Evolutionary conservation across 2,888 invertebrate species (phyloP).

Genomic region (Tridacna gigas): DNA sequence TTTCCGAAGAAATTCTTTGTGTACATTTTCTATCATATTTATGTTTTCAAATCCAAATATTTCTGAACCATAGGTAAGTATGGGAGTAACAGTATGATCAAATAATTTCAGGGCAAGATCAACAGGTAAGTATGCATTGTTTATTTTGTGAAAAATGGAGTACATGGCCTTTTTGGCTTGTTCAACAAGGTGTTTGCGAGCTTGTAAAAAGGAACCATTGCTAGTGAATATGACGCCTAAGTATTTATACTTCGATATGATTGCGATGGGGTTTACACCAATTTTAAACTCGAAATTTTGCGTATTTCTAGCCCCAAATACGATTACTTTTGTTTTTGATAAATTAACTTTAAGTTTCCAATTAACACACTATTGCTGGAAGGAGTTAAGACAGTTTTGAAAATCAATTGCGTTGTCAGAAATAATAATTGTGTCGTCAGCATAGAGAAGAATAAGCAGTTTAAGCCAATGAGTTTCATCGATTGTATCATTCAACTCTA

Average conservation of each 20-base stretch:
- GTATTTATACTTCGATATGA: slow-evolving; percentile 19
- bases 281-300: slow-evolving; percentile 10
- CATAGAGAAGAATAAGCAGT: slow-evolving; percentile 19
- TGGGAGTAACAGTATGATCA: slow-evolving; percentile 27
- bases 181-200: slow-evolving; percentile 8
- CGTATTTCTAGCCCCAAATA: slow-evolving; percentile 26
- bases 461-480: slow-evolving; percentile 12
- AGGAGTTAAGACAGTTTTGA: slow-evolving; percentile 25
- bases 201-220: background rate
- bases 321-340: slow-evolving; percentile 14
- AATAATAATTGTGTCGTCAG: slow-evolving; percentile 41
- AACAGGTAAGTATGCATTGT: slow-evolving; percentile 1
- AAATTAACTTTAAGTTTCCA: slow-evolving; percentile 33
- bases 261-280: slow-evolving; percentile 1
- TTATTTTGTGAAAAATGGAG: background rate
- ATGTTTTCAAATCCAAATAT: slow-evolving; percentile 29
- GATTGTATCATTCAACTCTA: background rate
- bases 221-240: slow-evolving; percentile 17
- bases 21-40: slow-evolving; percentile 30
- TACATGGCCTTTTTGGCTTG: slow-evolving; percentile 36
- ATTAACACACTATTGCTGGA: slow-evolving; percentile 21
- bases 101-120: slow-evolving; percentile 29
- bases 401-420: slow-evolving; percentile 11
- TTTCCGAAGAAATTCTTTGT: slow-evolving; percentile 25
- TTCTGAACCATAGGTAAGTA: slow-evolving; percentile 29